Conservation (phyloP, 2,888 invertebrate species). For the Achlya flavicornis region DNA sequence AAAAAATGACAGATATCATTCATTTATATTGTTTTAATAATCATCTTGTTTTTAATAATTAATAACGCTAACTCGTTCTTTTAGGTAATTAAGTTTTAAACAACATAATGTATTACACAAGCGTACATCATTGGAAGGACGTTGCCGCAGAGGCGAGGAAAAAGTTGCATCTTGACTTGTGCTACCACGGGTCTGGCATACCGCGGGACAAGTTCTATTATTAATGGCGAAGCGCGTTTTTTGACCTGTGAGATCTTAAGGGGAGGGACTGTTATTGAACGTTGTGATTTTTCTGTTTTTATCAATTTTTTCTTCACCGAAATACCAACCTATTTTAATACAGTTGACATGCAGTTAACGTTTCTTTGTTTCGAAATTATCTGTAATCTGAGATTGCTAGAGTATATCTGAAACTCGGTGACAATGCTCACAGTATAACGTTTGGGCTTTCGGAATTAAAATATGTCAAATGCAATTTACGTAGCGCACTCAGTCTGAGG, state of each 20-base stretch:
- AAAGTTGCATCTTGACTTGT: conserved; percentile 54
- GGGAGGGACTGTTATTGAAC: not conserved
- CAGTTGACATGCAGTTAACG: not conserved
- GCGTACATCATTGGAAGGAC: conserved; percentile 10
- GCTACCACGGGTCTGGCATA: conserved; percentile 34
- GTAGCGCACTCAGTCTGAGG: too few species aligned
- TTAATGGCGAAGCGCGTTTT: not conserved
- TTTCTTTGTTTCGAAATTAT: not conserved
- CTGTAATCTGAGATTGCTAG: too few species aligned
- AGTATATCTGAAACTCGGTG: too few species aligned
- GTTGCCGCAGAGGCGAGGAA: conserved; percentile 34
- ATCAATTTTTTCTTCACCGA: not conserved
- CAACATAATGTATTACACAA: not conserved
- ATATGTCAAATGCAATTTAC: too few species aligned
- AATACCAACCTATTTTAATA: too few species aligned
- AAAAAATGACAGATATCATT: too few species aligned
- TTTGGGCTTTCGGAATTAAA: too few species aligned
- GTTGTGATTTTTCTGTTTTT: not conserved
- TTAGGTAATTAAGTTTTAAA: not conserved
- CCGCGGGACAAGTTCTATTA: conserved; percentile 1
- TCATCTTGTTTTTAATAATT: too few species aligned
- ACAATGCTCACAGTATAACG: too few species aligned
- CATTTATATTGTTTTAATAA: too few species aligned
- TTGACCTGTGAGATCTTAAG: not conserved
- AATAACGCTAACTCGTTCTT: not conserved